Evolutionary conservation across 2,113 vertebrate species (phyloP).

Genomic region (Elephantulus edwardii): DNA sequence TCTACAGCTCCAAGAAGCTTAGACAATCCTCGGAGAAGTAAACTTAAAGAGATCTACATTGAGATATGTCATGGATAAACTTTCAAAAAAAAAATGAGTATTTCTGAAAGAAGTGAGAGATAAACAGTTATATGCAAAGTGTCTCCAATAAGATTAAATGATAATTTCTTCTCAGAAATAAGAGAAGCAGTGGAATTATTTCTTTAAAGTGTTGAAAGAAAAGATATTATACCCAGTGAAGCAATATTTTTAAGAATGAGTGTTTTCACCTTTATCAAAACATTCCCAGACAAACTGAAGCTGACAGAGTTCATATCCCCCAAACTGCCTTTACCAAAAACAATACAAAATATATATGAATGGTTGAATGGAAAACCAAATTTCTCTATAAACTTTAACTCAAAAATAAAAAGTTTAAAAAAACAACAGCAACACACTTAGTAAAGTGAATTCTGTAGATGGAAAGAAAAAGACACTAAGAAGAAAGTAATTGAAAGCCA

Average conservation of each 20-base stretch:
- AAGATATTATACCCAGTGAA: not conserved
- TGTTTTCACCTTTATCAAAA: not conserved
- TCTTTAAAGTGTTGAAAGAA: not conserved
- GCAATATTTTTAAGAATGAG: not conserved
- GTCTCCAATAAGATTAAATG: not conserved
- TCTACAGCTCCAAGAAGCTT: not conserved
- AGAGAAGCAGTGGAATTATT: not conserved
- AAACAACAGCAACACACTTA: too few species aligned
- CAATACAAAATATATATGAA: too few species aligned
- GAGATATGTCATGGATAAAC: not conserved
- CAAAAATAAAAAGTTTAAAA: too few species aligned
- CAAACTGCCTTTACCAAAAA: not conserved
- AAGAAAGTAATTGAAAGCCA: not conserved
- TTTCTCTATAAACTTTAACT: too few species aligned
- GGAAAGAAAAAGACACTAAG: not conserved
- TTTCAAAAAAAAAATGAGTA: not conserved
- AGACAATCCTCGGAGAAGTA: not conserved
- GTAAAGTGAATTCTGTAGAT: not conserved
- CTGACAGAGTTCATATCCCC: not conserved
- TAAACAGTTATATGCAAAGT: not conserved
- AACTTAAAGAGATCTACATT: not conserved
- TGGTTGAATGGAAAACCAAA: too few species aligned
- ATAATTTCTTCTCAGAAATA: not conserved
- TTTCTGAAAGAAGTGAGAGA: not conserved
- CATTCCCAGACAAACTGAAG: not conserved